Conservation (phyloP, 2,797 vertebrate genomes). For the Gephyroberyx darwinii region DNA sequence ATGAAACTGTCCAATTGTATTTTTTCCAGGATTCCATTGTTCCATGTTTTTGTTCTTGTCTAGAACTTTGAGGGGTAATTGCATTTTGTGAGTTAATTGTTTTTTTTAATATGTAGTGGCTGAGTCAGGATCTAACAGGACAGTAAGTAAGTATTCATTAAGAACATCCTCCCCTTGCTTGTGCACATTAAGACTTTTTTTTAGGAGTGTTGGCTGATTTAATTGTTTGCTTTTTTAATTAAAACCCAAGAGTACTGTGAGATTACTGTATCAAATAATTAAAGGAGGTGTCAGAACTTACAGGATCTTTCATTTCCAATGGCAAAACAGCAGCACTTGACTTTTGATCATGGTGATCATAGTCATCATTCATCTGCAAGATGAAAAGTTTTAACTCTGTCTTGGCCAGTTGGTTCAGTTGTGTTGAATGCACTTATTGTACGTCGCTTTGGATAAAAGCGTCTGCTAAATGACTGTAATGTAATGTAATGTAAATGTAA, state of each 20-base stretch:
- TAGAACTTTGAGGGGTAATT: too few relatives aligned
- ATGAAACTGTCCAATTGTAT: too few relatives aligned
- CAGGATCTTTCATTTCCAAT: not conserved
- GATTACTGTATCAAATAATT: constrained; percentile 37
- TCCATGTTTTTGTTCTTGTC: too few relatives aligned
- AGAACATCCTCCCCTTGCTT: too few relatives aligned
- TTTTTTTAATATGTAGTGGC: not conserved
- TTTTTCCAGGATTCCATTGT: constrained; percentile 4
- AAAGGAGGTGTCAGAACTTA: not conserved
- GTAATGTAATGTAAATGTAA: too few relatives aligned
- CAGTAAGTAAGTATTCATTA: not conserved
- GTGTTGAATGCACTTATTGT: too few relatives aligned
- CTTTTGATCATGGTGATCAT: not conserved
- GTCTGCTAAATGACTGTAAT: too few relatives aligned
- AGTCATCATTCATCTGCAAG: too few relatives aligned
- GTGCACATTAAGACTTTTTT: not conserved
- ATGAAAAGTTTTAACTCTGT: too few relatives aligned
- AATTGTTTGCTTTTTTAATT: constrained; percentile 14
- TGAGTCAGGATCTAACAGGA: too few relatives aligned
- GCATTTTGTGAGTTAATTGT: not conserved
- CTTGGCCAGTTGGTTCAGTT: too few relatives aligned
- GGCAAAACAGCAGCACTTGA: constrained; percentile 29
- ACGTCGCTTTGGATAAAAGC: too few relatives aligned
- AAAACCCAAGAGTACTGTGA: constrained; percentile 14
- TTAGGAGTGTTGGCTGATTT: not conserved